Evolutionary conservation across 2,113 vertebrate species (phyloP).

Genomic region (Scortum barcoo): DNA sequence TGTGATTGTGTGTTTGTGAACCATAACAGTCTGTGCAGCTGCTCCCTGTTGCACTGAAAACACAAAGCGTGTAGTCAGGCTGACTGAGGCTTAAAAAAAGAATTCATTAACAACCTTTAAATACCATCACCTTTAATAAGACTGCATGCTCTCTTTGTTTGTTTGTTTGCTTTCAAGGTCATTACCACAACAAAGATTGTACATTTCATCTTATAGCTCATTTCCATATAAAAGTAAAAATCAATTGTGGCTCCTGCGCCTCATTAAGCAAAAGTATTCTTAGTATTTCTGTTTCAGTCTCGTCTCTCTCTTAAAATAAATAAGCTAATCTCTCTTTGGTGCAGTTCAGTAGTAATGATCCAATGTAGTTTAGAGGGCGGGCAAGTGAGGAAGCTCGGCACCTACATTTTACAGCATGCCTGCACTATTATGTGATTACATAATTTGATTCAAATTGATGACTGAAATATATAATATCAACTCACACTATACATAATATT

Average conservation of each 20-base stretch:
- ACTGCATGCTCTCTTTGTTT: slow-evolving; percentile 35
- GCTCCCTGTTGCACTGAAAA: slow-evolving; percentile 30
- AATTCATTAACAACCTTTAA: slow-evolving; percentile 54
- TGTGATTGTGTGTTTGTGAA: not conserved
- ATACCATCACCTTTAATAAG: slow-evolving; percentile 57
- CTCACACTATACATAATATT: not conserved
- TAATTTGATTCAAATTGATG: slow-evolving; percentile 4
- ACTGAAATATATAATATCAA: not conserved
- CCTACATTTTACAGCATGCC: not conserved
- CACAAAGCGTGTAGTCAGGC: not conserved
- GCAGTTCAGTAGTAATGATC: slow-evolving; percentile 43
- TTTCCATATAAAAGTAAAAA: slow-evolving; percentile 82
- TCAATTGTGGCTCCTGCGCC: slow-evolving; percentile 44
- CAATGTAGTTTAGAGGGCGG: not conserved
- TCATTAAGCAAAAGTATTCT: slow-evolving; percentile 76
- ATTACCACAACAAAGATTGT: slow-evolving; percentile 75
- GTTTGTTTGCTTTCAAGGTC: slow-evolving; percentile 71
- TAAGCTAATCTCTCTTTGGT: slow-evolving; percentile 33
- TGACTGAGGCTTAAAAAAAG: slow-evolving; percentile 32
- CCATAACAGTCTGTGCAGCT: slow-evolving; percentile 8
- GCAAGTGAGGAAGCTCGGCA: not conserved
- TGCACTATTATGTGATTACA: slow-evolving; percentile 5
- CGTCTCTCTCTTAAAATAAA: slow-evolving; percentile 45
- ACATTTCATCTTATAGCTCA: slow-evolving; percentile 62
- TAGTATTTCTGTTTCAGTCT: slow-evolving; percentile 37